These are phyloP conservation scores for Plagodis dolabraria DNA, from an alignment of 2,888 invertebrate species.

Conservation along the genomic window DNA sequence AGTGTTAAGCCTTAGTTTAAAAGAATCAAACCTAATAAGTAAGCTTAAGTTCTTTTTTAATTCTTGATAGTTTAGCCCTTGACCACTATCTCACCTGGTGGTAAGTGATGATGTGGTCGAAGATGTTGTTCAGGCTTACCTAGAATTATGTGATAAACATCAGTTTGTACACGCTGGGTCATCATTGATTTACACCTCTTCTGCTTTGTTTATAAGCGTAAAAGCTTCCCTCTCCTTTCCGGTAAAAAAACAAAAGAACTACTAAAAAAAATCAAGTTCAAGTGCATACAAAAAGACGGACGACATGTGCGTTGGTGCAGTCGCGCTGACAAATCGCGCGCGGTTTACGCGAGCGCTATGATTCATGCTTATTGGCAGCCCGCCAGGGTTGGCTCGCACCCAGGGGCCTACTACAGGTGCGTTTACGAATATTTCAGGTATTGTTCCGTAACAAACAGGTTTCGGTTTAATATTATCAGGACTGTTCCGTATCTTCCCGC, in stretches of 20 bases:
- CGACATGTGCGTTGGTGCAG: constrained; percentile 19
- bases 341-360: constrained; percentile 68
- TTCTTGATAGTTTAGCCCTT: no score
- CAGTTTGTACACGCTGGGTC: no score
- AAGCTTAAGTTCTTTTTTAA: no score
- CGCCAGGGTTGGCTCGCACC: constrained; percentile 54
- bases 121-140: no score
- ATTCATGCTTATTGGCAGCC: constrained; percentile 71
- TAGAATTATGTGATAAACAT: no score
- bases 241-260: background rate
- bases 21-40: no score
- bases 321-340: constrained; percentile 68
- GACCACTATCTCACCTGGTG: no score
- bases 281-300: constrained; percentile 22
- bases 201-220: background rate
- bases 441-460: background rate
- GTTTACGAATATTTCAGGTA: background rate
- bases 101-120: no score
- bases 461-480: no score
- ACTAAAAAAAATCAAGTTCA: constrained; percentile 12
- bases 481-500: no score
- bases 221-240: background rate
- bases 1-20: no score
- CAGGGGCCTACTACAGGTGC: constrained; percentile 10
- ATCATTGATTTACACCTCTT: no score